Evolutionary conservation across 2,797 vertebrate genomes (phyloP).

Genomic region (Sebastolobus altivelis): DNA sequence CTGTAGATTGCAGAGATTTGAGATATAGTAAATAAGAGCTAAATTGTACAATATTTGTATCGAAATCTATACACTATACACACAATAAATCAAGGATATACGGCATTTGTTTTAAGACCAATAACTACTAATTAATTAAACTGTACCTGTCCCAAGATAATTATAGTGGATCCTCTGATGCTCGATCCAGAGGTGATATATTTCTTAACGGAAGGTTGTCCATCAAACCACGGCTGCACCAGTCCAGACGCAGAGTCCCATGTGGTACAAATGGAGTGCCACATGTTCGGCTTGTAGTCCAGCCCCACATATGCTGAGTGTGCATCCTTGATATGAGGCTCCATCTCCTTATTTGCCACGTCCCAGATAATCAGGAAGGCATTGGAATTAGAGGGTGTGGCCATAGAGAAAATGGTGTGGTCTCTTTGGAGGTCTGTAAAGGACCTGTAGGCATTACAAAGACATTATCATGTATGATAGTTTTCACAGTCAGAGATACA

Average conservation of each 20-base stretch:
- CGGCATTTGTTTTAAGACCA: background rate
- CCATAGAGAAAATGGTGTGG: constrained; percentile 73
- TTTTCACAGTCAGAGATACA: background rate
- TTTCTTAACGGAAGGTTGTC: constrained; percentile 67
- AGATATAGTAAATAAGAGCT: background rate
- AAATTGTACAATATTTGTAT: background rate
- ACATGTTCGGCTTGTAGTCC: constrained; percentile 3
- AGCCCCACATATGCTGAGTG: accelerated
- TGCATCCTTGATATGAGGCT: accelerated
- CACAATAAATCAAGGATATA: background rate
- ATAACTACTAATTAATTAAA: background rate
- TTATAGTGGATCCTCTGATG: constrained; percentile 15
- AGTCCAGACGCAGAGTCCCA: constrained; percentile 65
- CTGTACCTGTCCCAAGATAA: constrained; percentile 64
- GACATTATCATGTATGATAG: background rate
- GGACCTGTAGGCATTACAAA: constrained; percentile 37
- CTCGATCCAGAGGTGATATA: constrained; percentile 39
- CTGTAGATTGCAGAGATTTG: constrained; percentile 44
- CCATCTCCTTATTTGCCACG: accelerated
- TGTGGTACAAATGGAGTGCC: constrained; percentile 73
- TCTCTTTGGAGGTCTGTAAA: constrained; percentile 60
- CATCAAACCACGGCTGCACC: constrained; percentile 63
- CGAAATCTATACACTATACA: background rate
- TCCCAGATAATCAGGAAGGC: constrained; percentile 58
- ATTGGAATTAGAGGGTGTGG: constrained; percentile 14